Evolutionary conservation across 2,113 vertebrate species (phyloP), one percentile per base, ranked within the genome.

Genomic region (Leucopsar rothschildi): DNA sequence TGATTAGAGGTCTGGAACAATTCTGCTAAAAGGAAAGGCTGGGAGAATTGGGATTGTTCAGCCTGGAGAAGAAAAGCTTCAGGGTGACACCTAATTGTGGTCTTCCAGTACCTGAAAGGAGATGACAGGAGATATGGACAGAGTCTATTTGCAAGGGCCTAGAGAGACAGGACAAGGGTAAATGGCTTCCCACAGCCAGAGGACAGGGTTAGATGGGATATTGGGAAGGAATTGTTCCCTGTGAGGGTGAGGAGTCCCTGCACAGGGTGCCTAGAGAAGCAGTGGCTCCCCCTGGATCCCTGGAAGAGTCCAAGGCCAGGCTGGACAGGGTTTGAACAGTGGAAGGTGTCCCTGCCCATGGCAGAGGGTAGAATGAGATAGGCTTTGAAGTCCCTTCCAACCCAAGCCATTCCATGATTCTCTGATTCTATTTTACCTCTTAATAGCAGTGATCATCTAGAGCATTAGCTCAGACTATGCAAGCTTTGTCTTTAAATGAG

Each of bases 161-260:
- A 9, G 47, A 69, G 47, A 6, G 31, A 49, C 40, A 42, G 56
- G 29, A 49, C 21, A 19, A 55, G 4, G 24, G 16, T 29, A 19
- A 61, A 33, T 37, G 56, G 40, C 49, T 82, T 77, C 31, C 11
- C 12, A 55, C 12, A 77, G 49, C 1, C 22, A 77, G 15, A 70
- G 31, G 17, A 0, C 25, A 23, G 21, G 22, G 25, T 0, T 61
- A 1, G 47, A 33, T 76, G 55, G 47, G 35, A 61, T 35, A 42
- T 23, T 49, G 47, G 18, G 40, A 35, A 76, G n/a, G 24, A 56
- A 23, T 56, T 42, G 0, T 35, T 83, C 0, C 5, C n/a, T 82
- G 25, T 0, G 35, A 76, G 40, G 17, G 20, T 68, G n/a, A 7
- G 0, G 0, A 75, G 53, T 17, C 40, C 39, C 61, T 66, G 60